These are phyloP conservation scores for Isotomurus palustris DNA, from an alignment of 2,888 invertebrate species.

Conservation along the genomic window DNA sequence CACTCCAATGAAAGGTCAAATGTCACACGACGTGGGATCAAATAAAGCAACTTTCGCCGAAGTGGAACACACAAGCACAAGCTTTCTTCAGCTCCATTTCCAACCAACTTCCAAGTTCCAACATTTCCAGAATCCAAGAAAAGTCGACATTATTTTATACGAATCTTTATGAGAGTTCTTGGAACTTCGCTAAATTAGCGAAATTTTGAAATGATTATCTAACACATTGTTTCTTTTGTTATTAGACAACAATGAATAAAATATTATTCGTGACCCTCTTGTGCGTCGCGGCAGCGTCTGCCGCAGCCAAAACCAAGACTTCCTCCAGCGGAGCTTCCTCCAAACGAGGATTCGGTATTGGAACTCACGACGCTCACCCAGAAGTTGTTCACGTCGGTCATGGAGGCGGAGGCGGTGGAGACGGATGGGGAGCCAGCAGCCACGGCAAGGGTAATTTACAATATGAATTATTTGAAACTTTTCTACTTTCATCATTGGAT, in stretches of 20 bases:
- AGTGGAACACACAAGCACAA: too few relatives aligned
- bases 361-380: conserved; percentile 46
- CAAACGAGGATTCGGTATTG: conserved; percentile 45
- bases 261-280: conserved; percentile 45
- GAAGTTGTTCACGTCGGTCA: conserved; percentile 36
- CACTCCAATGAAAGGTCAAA: too few relatives aligned
- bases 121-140: too few relatives aligned
- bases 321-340: conserved; percentile 30
- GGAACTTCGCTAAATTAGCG: neutral
- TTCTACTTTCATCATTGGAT: neutral
- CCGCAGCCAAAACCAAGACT: conserved; percentile 45
- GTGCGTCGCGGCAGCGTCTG: conserved; percentile 46
- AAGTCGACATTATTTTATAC: neutral
- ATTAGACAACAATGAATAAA: conserved; percentile 42
- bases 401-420: conserved; percentile 16
- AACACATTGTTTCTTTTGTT: conserved; percentile 13
- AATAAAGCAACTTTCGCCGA: too few relatives aligned
- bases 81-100: too few relatives aligned
- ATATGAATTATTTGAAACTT: neutral
- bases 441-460: conserved; percentile 1
- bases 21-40: too few relatives aligned
- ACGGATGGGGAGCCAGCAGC: conserved; percentile 11
- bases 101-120: too few relatives aligned
- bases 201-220: neutral
- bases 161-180: neutral